Base-by-base conservation (phyloP, 2,113 vertebrate genomes). In the Ammodytes marinus region DNA sequence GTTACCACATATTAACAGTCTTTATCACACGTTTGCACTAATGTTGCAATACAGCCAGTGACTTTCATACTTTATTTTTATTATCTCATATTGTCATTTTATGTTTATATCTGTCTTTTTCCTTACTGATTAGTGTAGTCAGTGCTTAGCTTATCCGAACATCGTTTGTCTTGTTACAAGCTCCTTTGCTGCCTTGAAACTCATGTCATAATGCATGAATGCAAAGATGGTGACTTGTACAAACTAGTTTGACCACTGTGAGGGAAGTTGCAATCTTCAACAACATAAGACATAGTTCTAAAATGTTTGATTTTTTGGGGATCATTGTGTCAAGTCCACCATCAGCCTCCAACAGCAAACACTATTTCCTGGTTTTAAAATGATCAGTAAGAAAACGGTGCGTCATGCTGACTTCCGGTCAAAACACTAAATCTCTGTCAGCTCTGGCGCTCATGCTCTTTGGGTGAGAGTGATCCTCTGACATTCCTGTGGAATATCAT, bases 321-420 rank as follows among this genome's bases (percentile, higher is more conserved):
- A 27, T 2, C 27, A 27, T 27, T 27, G 27, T 27, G 27, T 27
- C 27, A 27, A 19, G 8, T 50, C 6, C 37, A 39, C 2, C 0
- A 7, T 11, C 50, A 17, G n/a, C 46, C 6, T 65, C 19, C 14
- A n/a, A n/a, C 27, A 61, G 19, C 5, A 50, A 45, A 15, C 6
- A 59, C 19, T 57, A 35, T 6, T 60, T 47, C 40, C 19, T 69
- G 4, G 12, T 52, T 67, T 70, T 4, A 61, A 37, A 70, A 46
- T 79, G 37, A 60, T 2, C 0, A 39, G 35, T 61, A 14, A 60
- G 49, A 43, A 47, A 53, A 27, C 53, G 39, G n/a, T 46, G 17
- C 64, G 67, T 54, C 19, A 75, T 54, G 55, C 50, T 53, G 45
- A 59, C 4, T 78, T 60, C 42, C 61, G 5, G 37, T 27, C 5